Evolutionary conservation across 1,140 invertebrate genomes (phyloP).

Genomic region (Papilio aristodemus): DNA sequence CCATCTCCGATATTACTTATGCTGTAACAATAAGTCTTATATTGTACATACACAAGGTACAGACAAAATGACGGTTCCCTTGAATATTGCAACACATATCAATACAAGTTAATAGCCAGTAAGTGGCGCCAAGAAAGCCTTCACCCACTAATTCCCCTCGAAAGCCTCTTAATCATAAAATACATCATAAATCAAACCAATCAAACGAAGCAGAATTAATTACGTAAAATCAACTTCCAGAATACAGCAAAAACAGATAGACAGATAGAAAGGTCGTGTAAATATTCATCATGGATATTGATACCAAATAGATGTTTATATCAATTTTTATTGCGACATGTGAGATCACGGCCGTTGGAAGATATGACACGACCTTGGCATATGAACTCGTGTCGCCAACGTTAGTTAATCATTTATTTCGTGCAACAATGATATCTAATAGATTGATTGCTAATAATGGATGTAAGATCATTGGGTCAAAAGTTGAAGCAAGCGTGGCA

Average conservation of each 20-base stretch:
- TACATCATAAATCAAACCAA: constrained; percentile 11
- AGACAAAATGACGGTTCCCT: neutral
- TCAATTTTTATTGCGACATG: constrained; percentile 9
- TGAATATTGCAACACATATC: neutral
- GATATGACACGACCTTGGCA: constrained; percentile 4
- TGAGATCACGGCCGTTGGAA: neutral
- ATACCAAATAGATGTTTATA: neutral
- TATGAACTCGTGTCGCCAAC: constrained; percentile 13
- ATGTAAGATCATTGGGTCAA: constrained; percentile 3
- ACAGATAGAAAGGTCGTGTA: neutral
- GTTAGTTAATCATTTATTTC: neutral
- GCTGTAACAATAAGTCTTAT: too few species aligned
- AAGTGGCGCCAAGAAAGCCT: neutral
- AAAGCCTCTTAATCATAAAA: neutral
- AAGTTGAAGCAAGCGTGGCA: constrained; percentile 7
- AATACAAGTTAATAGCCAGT: too few species aligned
- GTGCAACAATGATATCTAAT: constrained; percentile 13
- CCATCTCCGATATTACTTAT: too few species aligned
- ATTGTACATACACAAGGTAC: too few species aligned
- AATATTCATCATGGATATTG: neutral
- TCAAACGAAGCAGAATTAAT: neutral
- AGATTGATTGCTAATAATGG: constrained; percentile 12
- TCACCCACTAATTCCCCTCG: neutral
- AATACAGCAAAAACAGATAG: neutral
- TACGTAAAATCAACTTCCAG: neutral